Evolutionary conservation across 2,797 vertebrate genomes (phyloP).

Genomic region (Sebastolobus alascanus): DNA sequence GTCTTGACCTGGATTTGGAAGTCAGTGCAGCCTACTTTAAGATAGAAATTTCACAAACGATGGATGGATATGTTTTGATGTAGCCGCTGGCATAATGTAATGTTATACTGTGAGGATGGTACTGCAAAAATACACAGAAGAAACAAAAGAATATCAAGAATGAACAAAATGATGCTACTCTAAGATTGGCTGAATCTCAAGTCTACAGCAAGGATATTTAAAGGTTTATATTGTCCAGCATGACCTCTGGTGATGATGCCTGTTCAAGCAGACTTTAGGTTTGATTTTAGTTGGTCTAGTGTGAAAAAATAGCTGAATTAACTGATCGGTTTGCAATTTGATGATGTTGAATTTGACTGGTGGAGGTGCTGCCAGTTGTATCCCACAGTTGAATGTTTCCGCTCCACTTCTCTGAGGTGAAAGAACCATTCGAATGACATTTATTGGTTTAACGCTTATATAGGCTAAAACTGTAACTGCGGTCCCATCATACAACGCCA

Average conservation of each 20-base stretch:
- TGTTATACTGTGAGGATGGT: background rate
- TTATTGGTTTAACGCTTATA: constrained; percentile 8
- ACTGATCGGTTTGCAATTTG: no score
- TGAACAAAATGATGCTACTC: background rate
- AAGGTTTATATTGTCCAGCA: constrained; percentile 10
- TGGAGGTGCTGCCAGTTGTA: background rate
- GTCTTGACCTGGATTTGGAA: constrained; percentile 76
- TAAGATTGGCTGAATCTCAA: background rate
- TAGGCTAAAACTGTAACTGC: constrained; percentile 16
- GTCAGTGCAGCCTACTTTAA: constrained; percentile 55
- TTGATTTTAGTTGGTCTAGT: background rate
- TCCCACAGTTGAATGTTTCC: constrained; percentile 11
- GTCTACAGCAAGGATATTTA: background rate
- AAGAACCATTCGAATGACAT: background rate
- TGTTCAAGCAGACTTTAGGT: background rate
- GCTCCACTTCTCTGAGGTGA: constrained; percentile 7
- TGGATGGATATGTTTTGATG: background rate
- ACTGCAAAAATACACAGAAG: background rate
- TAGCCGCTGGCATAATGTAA: background rate
- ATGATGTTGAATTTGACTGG: background rate
- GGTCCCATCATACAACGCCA: background rate
- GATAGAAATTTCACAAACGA: constrained; percentile 34
- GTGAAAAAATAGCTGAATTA: no score
- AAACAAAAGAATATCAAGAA: background rate
- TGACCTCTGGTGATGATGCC: background rate